A percentile compares a stretch with the other conserved stretches of the same genome.
These are phyloP conservation scores for Caenorhabditis briggsae DNA, from an alignment of 1,140 invertebrate species.

Conservation along the genomic window DNA sequence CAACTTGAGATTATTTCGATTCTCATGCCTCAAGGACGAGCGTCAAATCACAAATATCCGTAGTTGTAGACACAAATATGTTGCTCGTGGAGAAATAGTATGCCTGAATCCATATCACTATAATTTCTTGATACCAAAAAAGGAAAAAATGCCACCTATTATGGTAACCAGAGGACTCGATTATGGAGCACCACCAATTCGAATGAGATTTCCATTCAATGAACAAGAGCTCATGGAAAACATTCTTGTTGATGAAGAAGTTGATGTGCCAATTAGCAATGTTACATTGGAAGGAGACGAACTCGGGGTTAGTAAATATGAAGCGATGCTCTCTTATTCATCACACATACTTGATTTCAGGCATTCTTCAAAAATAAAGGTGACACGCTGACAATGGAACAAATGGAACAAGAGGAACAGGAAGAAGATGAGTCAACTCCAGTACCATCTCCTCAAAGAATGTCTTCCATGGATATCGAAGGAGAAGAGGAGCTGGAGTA, in stretches of 20 bases:
- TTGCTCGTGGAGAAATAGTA: constrained; percentile 79
- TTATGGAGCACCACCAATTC: neutral
- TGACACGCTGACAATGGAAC: no score
- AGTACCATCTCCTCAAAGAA: neutral
- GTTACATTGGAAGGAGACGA: constrained; percentile 29
- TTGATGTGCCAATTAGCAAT: neutral
- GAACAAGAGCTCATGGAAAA: neutral
- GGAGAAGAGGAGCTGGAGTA: no score
- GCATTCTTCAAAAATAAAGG: no score
- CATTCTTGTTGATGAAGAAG: neutral
- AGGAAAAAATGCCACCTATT: neutral
- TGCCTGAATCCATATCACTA: constrained; percentile 99
- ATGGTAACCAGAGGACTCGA: neutral
- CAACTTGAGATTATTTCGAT: constrained; percentile 23
- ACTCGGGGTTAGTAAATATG: neutral
- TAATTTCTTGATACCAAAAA: constrained; percentile 79
- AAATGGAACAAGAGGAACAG: neutral
- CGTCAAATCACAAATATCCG: neutral
- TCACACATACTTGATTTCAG: no score
- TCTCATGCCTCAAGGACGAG: neutral
- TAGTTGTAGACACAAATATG: neutral
- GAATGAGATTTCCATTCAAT: neutral
- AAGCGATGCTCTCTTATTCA: no score
- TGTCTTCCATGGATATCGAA: no score
- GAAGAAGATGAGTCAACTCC: neutral